Evolutionary conservation across 1,140 invertebrate species (phyloP), one percentile per base, ranked within the genome.

Genomic region (Heterodera carotae): DNA sequence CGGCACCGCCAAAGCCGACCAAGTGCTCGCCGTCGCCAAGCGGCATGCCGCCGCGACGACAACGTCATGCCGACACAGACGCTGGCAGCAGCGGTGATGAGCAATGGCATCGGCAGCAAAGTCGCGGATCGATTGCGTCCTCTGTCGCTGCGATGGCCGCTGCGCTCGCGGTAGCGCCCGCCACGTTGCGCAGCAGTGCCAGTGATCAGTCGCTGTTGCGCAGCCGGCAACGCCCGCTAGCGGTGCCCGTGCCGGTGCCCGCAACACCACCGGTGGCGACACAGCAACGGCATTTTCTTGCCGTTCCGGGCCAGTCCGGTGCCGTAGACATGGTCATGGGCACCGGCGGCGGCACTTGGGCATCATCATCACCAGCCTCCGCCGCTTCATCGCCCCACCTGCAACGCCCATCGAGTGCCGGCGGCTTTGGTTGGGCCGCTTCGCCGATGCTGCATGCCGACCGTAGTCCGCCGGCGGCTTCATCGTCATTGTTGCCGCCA

Each of bases 201-300:
- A 75, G 71, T 72, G 25, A 75, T 31, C 15, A 33, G 72, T 22
- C 25, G 39, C n/a, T 5, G 75, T 33, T 76, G 60, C 36, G 67
- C 64, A 34, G 48, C 33, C 39, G n/a, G 6, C 27, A 25, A 43
- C 43, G 29, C 43, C 59, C 59, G 10, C 39, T 71, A 31, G 31
- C 33, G 31, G 34, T 70, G 29, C 39, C 39, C n/a, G 48, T 43
- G 25, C 22, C 69, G 18, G 59, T 4, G 43, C 22, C 69, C n/a
- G 2, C 69, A 2, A 34, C 69, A 10, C 29, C 27, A 5, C 43
- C 27, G 18, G 29, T n/a, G 60, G 18, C 22, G 60, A 15, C n/a
- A 43, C 39, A 1, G 39, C 39, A 62, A 29, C 29, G 29, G 36
- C 36, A 56, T 60, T 43, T 56, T 31, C 69, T 56, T 31, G n/a